phyloP scores from a whole-genome alignment of 2,888 invertebrate species.

The Noctuana brunneofusca region DNA sequence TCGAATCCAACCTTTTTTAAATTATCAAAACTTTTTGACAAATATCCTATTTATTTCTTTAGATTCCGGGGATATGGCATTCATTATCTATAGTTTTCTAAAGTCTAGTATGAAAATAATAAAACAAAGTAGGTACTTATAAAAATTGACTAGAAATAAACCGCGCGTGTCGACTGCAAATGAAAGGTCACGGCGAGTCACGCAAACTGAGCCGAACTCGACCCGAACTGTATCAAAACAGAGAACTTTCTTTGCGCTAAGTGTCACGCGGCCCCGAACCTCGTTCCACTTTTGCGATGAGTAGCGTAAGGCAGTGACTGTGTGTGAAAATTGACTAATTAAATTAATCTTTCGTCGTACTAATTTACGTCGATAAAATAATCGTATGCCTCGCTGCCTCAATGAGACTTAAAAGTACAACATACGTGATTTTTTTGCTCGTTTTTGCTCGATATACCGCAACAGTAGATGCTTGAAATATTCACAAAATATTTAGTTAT shows the following conservation, averaged over 20 bases:
- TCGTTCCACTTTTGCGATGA: constrained; percentile 52
- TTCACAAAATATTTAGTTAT: no score
- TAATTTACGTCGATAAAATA: not conserved
- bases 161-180: constrained; percentile 13
- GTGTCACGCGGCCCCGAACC: constrained; percentile 61
- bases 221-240: constrained; percentile 41
- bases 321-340: not conserved
- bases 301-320: not conserved
- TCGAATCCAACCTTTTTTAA: not conserved
- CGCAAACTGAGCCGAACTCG: constrained; percentile 15
- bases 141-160: not conserved
- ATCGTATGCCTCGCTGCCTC: not conserved
- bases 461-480: no score
- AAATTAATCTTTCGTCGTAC: not conserved
- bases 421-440: no score
- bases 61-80: not conserved
- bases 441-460: no score
- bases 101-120: no score
- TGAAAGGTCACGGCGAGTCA: constrained; percentile 30
- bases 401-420: no score
- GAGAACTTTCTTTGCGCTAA: constrained; percentile 58
- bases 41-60: not conserved
- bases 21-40: not conserved
- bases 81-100: not conserved
- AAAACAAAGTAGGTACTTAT: no score